phyloP scores from a whole-genome alignment of 2,797 vertebrate genomes.

The Emys orbicularis region DNA sequence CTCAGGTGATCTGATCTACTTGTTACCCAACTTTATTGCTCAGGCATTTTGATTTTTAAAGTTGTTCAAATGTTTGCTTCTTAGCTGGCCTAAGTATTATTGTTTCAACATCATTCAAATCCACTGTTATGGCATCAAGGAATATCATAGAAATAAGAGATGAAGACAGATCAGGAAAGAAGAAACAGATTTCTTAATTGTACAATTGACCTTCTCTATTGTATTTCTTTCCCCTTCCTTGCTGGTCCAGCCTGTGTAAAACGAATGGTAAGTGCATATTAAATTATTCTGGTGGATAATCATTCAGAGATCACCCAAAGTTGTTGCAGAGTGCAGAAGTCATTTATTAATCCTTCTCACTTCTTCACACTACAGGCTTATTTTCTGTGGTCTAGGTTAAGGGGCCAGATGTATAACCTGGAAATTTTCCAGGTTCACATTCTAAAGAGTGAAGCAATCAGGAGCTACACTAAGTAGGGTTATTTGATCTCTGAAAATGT shows the following conservation, averaged over 20 bases:
- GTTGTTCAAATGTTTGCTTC: background rate
- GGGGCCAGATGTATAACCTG: background rate
- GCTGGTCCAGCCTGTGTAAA: background rate
- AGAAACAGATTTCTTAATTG: background rate
- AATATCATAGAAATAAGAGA: background rate
- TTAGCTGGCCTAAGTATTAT: background rate
- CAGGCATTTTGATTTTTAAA: background rate
- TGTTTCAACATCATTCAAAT: background rate
- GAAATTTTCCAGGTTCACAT: background rate
- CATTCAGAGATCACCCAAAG: background rate
- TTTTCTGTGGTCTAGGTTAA: fast-evolving
- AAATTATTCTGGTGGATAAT: background rate
- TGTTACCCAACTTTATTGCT: background rate
- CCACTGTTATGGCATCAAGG: background rate
- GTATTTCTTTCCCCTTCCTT: background rate
- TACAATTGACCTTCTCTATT: background rate
- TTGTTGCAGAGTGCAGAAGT: background rate
- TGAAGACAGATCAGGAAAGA: conserved; percentile 13
- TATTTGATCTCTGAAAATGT: background rate
- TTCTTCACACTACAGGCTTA: background rate
- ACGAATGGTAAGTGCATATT: background rate
- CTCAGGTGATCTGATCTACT: background rate
- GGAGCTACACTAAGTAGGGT: background rate
- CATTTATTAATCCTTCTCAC: background rate
- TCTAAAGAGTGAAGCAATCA: background rate